Percentiles rank a stretch among this genome's conserved stretches.
Conservation (phyloP, 2,113 vertebrate species). For the Cyanocitta stelleri region DNA sequence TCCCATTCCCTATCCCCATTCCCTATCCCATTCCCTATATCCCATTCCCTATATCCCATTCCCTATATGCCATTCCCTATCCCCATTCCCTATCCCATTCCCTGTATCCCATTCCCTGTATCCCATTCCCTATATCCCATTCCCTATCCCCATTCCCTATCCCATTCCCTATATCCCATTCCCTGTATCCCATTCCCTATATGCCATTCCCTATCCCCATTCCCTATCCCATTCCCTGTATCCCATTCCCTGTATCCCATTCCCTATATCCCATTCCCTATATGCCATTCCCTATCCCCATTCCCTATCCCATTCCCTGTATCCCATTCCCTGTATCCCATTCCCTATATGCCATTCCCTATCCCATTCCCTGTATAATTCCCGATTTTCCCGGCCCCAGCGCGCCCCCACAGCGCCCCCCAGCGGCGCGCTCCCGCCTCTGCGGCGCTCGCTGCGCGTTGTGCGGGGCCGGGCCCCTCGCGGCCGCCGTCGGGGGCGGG, state of each 20-base stretch:
- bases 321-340: neutral
- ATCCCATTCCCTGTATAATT: neutral
- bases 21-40: too few species aligned
- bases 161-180: neutral
- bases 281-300: neutral
- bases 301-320: neutral
- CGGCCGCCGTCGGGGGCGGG: neutral
- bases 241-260: neutral
- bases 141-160: neutral
- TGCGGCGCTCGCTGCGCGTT: too few species aligned
- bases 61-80: too few species aligned
- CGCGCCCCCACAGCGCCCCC: too few species aligned
- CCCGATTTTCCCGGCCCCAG: too few species aligned
- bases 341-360: too few species aligned
- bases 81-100: too few species aligned
- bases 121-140: neutral
- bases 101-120: too few species aligned
- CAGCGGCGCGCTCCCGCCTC: too few species aligned
- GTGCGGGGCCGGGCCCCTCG: too few species aligned
- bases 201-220: neutral
- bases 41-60: too few species aligned
- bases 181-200: neutral
- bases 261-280: neutral
- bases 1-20: too few species aligned
- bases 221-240: neutral